Base-by-base conservation (phyloP, 2,888 invertebrate species). In the Watsonalla cultraria region DNA sequence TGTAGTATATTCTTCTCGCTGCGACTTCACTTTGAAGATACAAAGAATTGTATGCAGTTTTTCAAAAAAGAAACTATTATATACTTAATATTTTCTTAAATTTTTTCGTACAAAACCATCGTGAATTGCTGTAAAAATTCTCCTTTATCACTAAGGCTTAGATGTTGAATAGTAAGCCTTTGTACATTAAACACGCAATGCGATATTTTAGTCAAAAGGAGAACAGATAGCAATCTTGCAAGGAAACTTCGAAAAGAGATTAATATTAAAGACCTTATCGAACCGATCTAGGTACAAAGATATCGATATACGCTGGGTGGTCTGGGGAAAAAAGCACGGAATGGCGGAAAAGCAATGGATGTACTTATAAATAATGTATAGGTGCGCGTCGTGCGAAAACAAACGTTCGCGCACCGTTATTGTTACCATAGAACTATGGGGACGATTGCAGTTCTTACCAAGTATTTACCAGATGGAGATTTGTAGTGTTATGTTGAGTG, bases 341-440 rank as follows among this genome's bases (percentile, higher is more conserved):
- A 86, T 74, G 76, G 72, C 75, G 82, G 84, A 85, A 87, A 85
- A 84, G 73, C 78, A 75, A 71, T 75, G 72, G 75, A 72, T 69
- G 66, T 63, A 62, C 68, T 80, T 72, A 87, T 88, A 81, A 82
- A 88, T 88, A 86, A 88, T 87, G 78, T 76, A 88, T 76, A 56
- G 76, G 76, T 72, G 78, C 74, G 77, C 60, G 57, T 68, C 80
- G 83, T 84, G 88, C 80, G 84, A 87, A 86, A 82, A 81, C 72
- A 73, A 71, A 72, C 69, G 67, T 61, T 72, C 67, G 71, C 61
- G 59, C 65, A 68, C 76, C 76, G 72, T 71, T 73, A 70, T 11
- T 8, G 37, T 34, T 7, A 8, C 13, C 37, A 48, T 34, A 13
- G 47, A 35, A n/a, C 13, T 13, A 24, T 33, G 47, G 5, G 47